Base-by-base conservation (phyloP, 2,113 vertebrate species). In the Atrichornis clamosus region DNA sequence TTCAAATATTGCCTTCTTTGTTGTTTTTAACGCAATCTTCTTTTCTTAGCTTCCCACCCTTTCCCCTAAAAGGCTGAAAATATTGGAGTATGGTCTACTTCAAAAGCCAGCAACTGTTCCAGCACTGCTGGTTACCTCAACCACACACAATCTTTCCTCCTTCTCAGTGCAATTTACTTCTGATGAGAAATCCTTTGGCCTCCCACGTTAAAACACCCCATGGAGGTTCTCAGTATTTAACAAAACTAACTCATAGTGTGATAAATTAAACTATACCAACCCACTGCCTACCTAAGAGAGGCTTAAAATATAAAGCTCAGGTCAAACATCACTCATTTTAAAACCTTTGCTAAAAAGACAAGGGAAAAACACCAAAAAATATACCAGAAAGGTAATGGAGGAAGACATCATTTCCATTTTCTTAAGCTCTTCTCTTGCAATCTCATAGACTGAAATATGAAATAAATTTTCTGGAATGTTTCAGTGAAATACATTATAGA, bases 161-260 rank as follows among this genome's bases (percentile, higher is more conserved):
- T 90, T 76, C 59, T 91, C 56, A 83, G 78, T 59, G 62, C 74
- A 93, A 93, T 91, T 90, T 91, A 80, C 72, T 75, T 37, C 49
- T 50, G 11, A 92, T 55, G 39, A 95, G 33, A 60, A 94, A 89
- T 88, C 76, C 35, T 90, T 96, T 76, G 62, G 52, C 49, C 52
- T 92, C 63, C 77, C 63, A 91, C 53, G 11, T 42, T 90, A 81
- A 84, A 88, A 95, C 67, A 76, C 15, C 32, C 19, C 41, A 53
- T 17, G 3, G 2, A 10, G 24, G 42, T 47, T 81, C 63, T 63
- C 39, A 77, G 11, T 32, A 42, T 64, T 88, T 67, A 63, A 67
- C 35, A 42, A 55, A 95, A 81, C 20, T 53, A 84, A 84, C 52
- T 41, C 41, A 55, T 2, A 60, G 10, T 50, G 60, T 1, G 13